Evolutionary conservation across 2,888 invertebrate species (phyloP).

Genomic region (Drepana falcataria): DNA sequence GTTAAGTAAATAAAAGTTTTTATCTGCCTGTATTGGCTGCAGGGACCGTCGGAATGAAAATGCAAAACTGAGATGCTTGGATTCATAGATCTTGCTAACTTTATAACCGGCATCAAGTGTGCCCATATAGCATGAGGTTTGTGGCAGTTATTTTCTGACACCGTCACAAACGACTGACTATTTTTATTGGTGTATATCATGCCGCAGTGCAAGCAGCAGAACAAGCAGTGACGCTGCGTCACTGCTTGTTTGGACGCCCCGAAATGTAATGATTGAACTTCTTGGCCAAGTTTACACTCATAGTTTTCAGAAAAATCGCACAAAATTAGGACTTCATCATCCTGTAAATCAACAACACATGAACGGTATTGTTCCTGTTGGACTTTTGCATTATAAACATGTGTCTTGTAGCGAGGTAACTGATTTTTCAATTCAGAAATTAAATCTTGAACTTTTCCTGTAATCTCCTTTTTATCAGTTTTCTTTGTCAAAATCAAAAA

Average conservation of each 20-base stretch:
- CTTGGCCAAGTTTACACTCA: slow-evolving; percentile 1
- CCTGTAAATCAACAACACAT: too few species aligned
- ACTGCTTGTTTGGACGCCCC: slow-evolving; percentile 3
- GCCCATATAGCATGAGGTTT: slow-evolving; percentile 5
- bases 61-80: neutral
- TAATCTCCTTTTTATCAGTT: too few species aligned
- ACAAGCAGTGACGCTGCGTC: too few species aligned
- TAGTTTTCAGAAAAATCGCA: slow-evolving; percentile 5
- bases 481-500: too few species aligned
- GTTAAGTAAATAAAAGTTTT: slow-evolving; percentile 3
- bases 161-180: slow-evolving; percentile 2
- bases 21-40: slow-evolving; percentile 3
- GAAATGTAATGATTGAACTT: slow-evolving; percentile 4
- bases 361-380: too few species aligned
- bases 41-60: slow-evolving; percentile 4
- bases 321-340: too few species aligned
- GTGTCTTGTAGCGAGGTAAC: too few species aligned
- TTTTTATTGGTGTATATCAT: neutral
- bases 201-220: too few species aligned
- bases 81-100: neutral
- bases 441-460: too few species aligned
- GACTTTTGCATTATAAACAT: too few species aligned
- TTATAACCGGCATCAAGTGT: slow-evolving; percentile 1
- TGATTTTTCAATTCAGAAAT: too few species aligned
- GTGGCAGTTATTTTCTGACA: neutral